These are phyloP conservation scores for Sinocyclocheilus rhinocerous DNA, from an alignment of 2,113 vertebrate genomes.

Conservation along the genomic window DNA sequence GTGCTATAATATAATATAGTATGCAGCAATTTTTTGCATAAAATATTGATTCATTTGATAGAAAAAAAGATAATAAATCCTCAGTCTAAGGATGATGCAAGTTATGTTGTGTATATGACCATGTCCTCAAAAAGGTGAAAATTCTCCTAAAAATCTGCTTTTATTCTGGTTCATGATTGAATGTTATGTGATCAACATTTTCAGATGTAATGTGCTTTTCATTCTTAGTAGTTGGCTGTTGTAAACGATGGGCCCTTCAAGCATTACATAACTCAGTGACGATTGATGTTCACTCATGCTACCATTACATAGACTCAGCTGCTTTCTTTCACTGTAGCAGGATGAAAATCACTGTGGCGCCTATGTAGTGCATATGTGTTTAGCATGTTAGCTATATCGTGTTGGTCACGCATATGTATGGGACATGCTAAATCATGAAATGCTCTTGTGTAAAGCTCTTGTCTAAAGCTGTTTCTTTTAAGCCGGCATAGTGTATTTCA, in stretches of 20 bases:
- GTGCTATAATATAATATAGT: neutral
- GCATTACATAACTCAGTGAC: neutral
- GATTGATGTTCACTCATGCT: slow-evolving; percentile 3
- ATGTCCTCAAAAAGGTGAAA: too few relatives aligned
- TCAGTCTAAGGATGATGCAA: neutral
- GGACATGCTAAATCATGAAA: neutral
- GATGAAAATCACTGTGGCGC: neutral
- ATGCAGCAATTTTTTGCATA: neutral
- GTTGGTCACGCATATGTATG: neutral
- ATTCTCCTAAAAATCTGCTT: too few relatives aligned
- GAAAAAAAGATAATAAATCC: neutral
- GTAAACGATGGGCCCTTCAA: neutral
- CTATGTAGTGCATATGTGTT: slow-evolving; percentile 3
- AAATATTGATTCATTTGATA: neutral
- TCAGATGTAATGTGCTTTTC: neutral
- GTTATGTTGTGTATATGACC: too few relatives aligned
- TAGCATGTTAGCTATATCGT: neutral
- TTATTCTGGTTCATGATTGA: too few relatives aligned
- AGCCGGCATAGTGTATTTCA: slow-evolving; percentile 51
- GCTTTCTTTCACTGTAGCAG: too few relatives aligned
- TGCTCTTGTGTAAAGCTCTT: neutral
- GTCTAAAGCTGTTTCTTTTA: slow-evolving; percentile 4
- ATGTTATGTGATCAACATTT: neutral
- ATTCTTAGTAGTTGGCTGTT: neutral
- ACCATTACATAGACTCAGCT: neutral